These are phyloP conservation scores for Epizoanthus rinbou DNA, from an alignment of 92 coral and sea anemone species.

Conservation along the genomic window DNA sequence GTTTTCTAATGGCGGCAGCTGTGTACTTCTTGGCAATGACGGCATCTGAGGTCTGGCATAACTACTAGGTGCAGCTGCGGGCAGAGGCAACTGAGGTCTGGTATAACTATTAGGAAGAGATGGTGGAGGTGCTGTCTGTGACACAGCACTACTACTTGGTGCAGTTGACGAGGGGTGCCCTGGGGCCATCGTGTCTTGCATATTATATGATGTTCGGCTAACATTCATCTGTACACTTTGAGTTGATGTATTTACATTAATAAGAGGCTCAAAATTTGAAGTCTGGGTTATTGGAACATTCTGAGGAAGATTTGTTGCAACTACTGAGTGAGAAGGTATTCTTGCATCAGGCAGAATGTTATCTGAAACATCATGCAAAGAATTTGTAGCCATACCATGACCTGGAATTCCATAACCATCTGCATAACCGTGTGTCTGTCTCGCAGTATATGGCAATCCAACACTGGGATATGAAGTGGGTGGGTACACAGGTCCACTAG, in stretches of 20 bases:
- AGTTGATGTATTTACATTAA: not conserved
- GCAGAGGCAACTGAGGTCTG: not conserved
- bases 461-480: not conserved
- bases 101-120: not conserved
- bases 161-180: slow-evolving; percentile 8
- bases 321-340: not conserved
- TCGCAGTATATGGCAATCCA: slow-evolving; percentile 1
- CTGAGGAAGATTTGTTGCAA: not conserved
- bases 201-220: slow-evolving; percentile 6
- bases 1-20: slow-evolving; percentile 56
- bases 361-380: not conserved
- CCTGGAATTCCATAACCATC: slow-evolving; percentile 3
- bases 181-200: slow-evolving; percentile 14
- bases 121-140: not conserved
- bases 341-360: not conserved
- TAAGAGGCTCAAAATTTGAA: not conserved
- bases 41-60: not conserved
- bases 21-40: slow-evolving; percentile 17
- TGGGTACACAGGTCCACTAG: not conserved
- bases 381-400: not conserved
- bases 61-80: not conserved
- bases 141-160: not conserved
- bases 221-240: not conserved
- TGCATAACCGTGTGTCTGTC: not conserved
- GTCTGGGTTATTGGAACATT: not conserved